These are phyloP conservation scores for Neomonachus schauinslandi DNA, from an alignment of 2,113 vertebrate genomes.

Conservation along the genomic window DNA sequence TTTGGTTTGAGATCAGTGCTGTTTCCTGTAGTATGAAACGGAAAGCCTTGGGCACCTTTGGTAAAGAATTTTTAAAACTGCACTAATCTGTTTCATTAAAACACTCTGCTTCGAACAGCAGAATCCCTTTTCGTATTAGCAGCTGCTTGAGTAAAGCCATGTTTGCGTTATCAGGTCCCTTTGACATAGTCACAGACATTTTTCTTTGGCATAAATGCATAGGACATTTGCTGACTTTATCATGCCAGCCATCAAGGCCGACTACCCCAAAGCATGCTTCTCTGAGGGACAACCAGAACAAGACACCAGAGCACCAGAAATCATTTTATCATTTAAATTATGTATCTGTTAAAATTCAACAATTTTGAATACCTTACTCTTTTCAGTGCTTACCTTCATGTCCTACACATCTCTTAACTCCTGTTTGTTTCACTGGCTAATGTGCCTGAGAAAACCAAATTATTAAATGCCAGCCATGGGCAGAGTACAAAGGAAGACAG, in stretches of 20 bases:
- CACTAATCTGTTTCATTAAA: background rate
- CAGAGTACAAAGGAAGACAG: background rate
- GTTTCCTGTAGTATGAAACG: background rate
- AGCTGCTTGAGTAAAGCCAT: background rate
- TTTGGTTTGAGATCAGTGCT: background rate
- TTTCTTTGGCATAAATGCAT: background rate
- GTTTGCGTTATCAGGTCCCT: background rate
- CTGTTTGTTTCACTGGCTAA: background rate
- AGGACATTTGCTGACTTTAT: background rate
- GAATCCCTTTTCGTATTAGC: background rate
- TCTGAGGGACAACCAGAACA: background rate
- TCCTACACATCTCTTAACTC: background rate
- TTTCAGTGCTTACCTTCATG: background rate
- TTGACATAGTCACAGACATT: background rate
- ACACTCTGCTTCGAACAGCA: background rate
- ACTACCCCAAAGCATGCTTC: background rate
- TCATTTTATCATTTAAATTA: background rate
- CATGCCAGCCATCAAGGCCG: background rate
- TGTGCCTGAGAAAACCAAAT: background rate
- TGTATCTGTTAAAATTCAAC: background rate
- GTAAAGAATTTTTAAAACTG: constrained; percentile 35
- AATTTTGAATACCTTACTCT: background rate
- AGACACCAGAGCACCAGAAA: background rate
- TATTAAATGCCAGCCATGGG: background rate
- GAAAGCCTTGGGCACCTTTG: background rate